Percentiles rank a stretch among this genome's conserved stretches.
Evolutionary conservation across 2,797 vertebrate genomes (phyloP).

Genomic region (Alosa sapidissima): DNA sequence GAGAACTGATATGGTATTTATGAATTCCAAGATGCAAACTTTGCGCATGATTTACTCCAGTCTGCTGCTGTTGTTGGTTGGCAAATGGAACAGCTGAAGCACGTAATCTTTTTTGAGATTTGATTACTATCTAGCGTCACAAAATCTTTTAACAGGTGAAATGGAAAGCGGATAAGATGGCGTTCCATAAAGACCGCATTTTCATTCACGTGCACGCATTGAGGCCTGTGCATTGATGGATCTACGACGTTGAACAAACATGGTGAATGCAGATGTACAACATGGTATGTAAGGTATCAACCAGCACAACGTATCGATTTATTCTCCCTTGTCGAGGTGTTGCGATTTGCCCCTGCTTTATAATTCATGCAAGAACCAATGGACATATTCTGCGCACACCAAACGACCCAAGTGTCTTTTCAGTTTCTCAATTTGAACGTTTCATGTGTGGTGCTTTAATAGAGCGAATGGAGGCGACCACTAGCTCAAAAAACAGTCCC

Average conservation of each 20-base stretch:
- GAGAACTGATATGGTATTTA: background rate
- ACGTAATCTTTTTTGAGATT: background rate
- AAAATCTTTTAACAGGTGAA: background rate
- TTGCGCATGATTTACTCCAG: background rate
- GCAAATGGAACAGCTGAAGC: conserved; percentile 4
- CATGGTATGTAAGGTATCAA: background rate
- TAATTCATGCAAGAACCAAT: conserved; percentile 20
- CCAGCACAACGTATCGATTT: background rate
- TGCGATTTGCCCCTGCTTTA: background rate
- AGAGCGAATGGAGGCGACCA: background rate
- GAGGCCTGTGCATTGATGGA: background rate
- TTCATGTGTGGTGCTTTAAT: background rate
- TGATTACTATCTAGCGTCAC: background rate
- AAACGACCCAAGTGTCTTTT: background rate
- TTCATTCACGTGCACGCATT: background rate
- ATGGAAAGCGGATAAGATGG: background rate
- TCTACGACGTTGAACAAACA: background rate
- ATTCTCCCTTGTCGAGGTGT: background rate
- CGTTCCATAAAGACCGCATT: background rate
- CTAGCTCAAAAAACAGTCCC: background rate
- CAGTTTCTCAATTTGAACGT: background rate
- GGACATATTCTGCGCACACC: background rate
- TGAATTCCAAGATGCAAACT: too few species aligned
- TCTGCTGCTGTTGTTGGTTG: background rate
- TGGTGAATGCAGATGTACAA: background rate